Percentiles rank a stretch among this genome's conserved stretches.
Conservation (phyloP, 1,140 invertebrate species). For the Saccostrea glomerata region DNA sequence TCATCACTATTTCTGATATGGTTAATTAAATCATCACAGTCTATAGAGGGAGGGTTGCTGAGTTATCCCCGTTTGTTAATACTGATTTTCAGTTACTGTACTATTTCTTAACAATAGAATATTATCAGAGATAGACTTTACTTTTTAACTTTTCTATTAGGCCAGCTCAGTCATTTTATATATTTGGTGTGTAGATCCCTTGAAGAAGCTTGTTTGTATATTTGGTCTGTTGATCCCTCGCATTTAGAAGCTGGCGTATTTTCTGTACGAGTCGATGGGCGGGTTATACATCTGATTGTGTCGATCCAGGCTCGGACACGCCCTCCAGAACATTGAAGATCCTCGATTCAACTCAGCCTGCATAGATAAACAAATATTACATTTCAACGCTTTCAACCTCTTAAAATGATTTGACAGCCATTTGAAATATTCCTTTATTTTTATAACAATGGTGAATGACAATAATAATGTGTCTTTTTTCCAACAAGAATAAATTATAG, state of each 20-base stretch:
- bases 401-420: not conserved
- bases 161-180: not conserved
- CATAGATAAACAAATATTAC: not conserved
- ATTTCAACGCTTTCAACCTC: not conserved
- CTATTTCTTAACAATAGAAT: too few relatives aligned
- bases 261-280: not conserved
- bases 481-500: too few relatives aligned
- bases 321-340: constrained; percentile 1
- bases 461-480: too few relatives aligned
- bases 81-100: too few relatives aligned
- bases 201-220: too few relatives aligned
- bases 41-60: too few relatives aligned
- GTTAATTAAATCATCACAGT: too few relatives aligned
- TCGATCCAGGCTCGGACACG: not conserved
- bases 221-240: not conserved
- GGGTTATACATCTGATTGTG: not conserved
- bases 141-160: too few relatives aligned
- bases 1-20: too few relatives aligned
- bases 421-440: not conserved
- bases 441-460: not conserved
- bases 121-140: too few relatives aligned
- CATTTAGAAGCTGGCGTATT: not conserved
- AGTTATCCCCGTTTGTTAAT: too few relatives aligned
- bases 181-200: not conserved
- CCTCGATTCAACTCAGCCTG: constrained; percentile 3